Conservation (phyloP, 2,113 vertebrate species). For the Bufo bufo region DNA sequence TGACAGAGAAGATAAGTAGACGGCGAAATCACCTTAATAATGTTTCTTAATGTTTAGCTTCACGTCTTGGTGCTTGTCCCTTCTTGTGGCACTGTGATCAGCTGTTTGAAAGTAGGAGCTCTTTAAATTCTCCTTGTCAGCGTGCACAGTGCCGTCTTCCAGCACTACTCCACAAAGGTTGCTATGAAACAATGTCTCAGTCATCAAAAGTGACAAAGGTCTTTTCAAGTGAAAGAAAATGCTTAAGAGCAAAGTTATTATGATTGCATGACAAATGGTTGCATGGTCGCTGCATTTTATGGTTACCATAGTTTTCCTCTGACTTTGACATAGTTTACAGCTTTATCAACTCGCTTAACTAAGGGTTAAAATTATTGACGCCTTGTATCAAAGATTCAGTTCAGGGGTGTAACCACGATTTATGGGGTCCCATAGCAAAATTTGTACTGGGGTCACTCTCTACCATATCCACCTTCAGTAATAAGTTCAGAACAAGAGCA, state of each 20-base stretch:
- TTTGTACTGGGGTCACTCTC: too few species aligned
- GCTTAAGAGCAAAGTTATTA: not conserved
- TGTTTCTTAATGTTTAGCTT: not conserved
- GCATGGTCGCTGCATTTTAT: not conserved
- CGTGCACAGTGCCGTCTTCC: constrained; percentile 24
- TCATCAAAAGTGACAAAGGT: constrained; percentile 48
- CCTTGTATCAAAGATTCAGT: not conserved
- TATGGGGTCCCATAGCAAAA: too few species aligned
- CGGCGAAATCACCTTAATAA: not conserved
- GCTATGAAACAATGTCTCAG: constrained; percentile 47
- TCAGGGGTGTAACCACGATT: too few species aligned
- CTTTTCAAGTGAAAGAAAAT: constrained; percentile 46
- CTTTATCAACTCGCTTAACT: not conserved
- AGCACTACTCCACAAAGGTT: constrained; percentile 21
- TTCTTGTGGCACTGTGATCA: not conserved
- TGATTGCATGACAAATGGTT: not conserved
- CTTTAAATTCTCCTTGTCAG: constrained; percentile 50
- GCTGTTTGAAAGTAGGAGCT: constrained; percentile 2
- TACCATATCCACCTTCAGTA: too few species aligned
- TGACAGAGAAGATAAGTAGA: not conserved
- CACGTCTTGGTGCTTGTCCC: not conserved
- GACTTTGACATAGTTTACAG: not conserved
- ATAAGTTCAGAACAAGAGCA: too few species aligned
- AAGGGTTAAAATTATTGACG: not conserved
- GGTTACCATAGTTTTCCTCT: not conserved